Evolutionary conservation across 2,888 invertebrate genomes (phyloP).

Genomic region (Aleiodes testaceus): DNA sequence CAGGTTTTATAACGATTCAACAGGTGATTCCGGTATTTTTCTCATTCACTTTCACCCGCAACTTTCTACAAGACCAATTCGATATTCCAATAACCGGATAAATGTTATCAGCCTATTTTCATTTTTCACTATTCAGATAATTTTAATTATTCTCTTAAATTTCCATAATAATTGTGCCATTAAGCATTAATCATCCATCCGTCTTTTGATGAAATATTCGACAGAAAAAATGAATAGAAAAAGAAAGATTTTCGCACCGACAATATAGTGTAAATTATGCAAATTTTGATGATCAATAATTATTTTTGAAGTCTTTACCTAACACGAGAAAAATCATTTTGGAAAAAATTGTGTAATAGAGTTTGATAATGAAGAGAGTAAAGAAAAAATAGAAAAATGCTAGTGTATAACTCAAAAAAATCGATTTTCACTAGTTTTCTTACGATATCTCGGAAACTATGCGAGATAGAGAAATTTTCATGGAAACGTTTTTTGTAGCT

Average conservation of each 20-base stretch:
- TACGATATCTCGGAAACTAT: too few species aligned
- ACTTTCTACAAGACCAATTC: constrained; percentile 10
- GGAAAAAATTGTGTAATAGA: constrained; percentile 26
- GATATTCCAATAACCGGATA: too few species aligned
- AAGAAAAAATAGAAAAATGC: constrained; percentile 15
- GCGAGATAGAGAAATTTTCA: too few species aligned
- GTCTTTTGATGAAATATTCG: constrained; percentile 16
- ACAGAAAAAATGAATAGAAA: background rate
- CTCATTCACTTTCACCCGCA: constrained; percentile 15
- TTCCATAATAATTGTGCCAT: constrained; percentile 32
- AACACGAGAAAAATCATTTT: constrained; percentile 13
- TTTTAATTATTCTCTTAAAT: constrained; percentile 11
- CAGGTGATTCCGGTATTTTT: constrained; percentile 21
- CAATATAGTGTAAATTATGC: constrained; percentile 34
- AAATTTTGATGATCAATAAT: constrained; percentile 30
- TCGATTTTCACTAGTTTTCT: too few species aligned
- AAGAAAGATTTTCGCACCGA: constrained; percentile 20
- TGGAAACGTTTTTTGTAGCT: too few species aligned
- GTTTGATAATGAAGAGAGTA: background rate
- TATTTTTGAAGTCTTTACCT: constrained; percentile 47
- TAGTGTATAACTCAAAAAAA: constrained; percentile 29
- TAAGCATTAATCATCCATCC: constrained; percentile 15
- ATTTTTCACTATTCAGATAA: constrained; percentile 7
- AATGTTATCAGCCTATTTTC: constrained; percentile 26
- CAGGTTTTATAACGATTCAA: background rate